Percentiles rank a stretch among this genome's conserved stretches.
These are phyloP conservation scores for Myotis brandtii DNA, from an alignment of 2,113 vertebrate genomes.

Conservation along the genomic window DNA sequence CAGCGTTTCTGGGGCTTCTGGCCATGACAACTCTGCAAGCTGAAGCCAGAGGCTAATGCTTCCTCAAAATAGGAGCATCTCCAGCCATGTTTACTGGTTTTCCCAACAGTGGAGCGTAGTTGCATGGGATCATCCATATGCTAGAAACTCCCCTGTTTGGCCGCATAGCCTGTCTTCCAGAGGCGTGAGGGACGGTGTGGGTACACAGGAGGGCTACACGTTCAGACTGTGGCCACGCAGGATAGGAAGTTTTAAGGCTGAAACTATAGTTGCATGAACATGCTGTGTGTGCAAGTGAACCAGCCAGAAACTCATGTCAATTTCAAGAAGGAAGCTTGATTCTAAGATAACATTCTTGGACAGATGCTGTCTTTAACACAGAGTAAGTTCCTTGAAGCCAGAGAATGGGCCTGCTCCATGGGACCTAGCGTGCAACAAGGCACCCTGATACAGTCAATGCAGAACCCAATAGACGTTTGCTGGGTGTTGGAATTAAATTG, in stretches of 20 bases:
- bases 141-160: not conserved
- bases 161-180: not conserved
- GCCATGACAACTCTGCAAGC: not conserved
- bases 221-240: not conserved
- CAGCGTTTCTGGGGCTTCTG: not conserved
- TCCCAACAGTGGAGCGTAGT: not conserved
- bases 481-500: not conserved
- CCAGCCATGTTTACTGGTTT: not conserved
- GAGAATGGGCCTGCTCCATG: not conserved
- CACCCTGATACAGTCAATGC: accelerated
- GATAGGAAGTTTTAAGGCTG: not conserved
- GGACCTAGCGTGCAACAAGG: accelerated
- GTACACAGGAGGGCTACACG: not conserved
- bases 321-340: not conserved
- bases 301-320: not conserved
- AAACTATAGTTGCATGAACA: not conserved
- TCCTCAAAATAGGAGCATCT: not conserved
- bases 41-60: not conserved
- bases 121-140: not conserved
- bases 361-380: not conserved
- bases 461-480: not conserved
- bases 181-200: not conserved
- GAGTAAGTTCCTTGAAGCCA: not conserved
- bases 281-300: not conserved
- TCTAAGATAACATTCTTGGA: not conserved